A percentile compares a stretch with the other conserved stretches of the same genome.
phyloP scores from a whole-genome alignment of 2,797 vertebrate species.

The Pristis pectinata region DNA sequence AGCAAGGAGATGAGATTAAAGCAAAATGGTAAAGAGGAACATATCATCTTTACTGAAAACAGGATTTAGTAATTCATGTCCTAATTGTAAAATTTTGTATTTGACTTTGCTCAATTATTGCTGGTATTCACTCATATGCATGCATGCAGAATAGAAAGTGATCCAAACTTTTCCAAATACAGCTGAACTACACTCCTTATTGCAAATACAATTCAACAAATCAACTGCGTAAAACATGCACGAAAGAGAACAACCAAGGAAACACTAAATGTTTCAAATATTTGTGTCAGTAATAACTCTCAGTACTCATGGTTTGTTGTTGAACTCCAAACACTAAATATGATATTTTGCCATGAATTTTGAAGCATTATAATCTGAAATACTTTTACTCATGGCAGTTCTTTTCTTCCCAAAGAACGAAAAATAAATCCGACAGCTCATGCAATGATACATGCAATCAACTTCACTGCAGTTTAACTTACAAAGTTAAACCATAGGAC shows the following conservation, averaged over 20 bases:
- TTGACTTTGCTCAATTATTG: background rate
- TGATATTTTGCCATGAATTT: background rate
- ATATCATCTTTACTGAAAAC: background rate
- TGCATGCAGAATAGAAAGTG: background rate
- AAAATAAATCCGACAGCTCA: background rate
- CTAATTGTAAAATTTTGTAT: background rate
- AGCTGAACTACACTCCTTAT: background rate
- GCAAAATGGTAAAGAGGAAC: background rate
- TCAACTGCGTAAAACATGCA: background rate
- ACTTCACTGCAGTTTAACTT: background rate
- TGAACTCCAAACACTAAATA: background rate
- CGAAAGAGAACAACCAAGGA: background rate
- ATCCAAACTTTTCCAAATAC: background rate
- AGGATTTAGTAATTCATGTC: background rate
- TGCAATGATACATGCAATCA: conserved; percentile 13
- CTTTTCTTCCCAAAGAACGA: background rate
- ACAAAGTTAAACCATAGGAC: background rate
- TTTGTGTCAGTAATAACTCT: background rate
- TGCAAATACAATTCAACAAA: background rate
- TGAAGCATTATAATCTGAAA: background rate
- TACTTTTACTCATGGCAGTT: background rate
- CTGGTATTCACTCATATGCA: background rate
- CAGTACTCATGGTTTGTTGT: background rate
- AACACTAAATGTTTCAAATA: background rate
- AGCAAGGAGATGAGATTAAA: background rate